Conservation (phyloP, 2,888 invertebrate species). For the Tetranychus piercei region DNA sequence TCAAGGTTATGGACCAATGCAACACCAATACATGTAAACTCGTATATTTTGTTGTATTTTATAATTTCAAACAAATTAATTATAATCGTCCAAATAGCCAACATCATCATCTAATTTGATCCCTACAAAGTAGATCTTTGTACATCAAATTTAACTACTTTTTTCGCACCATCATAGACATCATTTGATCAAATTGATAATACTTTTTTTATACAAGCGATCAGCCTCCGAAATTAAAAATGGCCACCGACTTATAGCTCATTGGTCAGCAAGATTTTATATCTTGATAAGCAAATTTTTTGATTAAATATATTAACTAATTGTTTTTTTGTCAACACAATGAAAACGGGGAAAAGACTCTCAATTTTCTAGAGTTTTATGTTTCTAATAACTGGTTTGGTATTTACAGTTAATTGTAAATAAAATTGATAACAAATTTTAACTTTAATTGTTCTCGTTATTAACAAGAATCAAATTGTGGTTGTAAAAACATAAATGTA, state of each 20-base stretch:
- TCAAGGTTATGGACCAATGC: neutral
- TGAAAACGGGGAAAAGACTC: neutral
- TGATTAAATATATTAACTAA: neutral
- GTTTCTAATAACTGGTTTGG: neutral
- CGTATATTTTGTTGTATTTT: neutral
- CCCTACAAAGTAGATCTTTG: neutral
- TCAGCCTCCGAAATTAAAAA: neutral
- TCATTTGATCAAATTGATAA: neutral
- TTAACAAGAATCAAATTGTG: too few relatives aligned
- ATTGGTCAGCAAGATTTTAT: neutral
- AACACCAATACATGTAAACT: neutral
- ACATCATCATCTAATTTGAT: neutral
- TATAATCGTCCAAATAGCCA: neutral
- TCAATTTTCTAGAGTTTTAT: neutral
- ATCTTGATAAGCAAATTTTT: neutral
- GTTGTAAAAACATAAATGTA: too few relatives aligned
- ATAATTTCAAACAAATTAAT: neutral
- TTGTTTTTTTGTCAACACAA: neutral
- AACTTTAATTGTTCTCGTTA: too few relatives aligned
- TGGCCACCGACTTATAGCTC: neutral
- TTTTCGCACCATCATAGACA: neutral
- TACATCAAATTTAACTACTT: neutral
- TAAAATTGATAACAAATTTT: neutral
- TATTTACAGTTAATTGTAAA: neutral
- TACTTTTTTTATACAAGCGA: neutral